Conservation (phyloP, 2,888 invertebrate species). For the Margaritifera margaritifera region DNA sequence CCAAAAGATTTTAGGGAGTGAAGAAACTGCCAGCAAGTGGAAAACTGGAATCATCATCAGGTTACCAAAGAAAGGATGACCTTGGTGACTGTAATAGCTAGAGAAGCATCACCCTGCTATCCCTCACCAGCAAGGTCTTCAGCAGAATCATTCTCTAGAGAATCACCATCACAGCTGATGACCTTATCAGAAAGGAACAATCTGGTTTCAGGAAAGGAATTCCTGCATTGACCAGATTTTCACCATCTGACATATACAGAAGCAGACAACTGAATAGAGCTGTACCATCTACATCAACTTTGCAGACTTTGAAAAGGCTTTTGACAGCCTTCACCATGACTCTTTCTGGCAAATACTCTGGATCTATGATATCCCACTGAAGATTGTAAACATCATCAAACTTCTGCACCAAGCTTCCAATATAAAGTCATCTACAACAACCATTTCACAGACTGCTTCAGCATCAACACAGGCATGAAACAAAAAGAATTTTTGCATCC, state of each 20-base stretch:
- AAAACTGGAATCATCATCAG: no score
- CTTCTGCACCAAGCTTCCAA: background rate
- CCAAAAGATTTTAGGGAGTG: no score
- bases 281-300: background rate
- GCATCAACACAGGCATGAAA: background rate
- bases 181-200: slow-evolving; percentile 3
- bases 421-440: background rate
- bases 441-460: background rate
- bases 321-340: background rate
- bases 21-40: no score
- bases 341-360: background rate
- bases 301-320: background rate
- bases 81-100: slow-evolving; percentile 1
- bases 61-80: no score
- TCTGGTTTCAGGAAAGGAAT: slow-evolving; percentile 8
- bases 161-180: slow-evolving; percentile 2
- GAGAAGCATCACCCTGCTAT: slow-evolving; percentile 1
- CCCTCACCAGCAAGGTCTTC: background rate
- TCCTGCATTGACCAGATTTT: background rate
- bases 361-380: slow-evolving; percentile 1
- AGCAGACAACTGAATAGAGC: slow-evolving; percentile 1
- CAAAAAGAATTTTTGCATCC: background rate
- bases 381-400: background rate
- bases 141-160: slow-evolving; percentile 2
- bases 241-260: background rate